Evolutionary conservation across 1,140 invertebrate genomes (phyloP).

Genomic region (Rhyacophila brunnea): DNA sequence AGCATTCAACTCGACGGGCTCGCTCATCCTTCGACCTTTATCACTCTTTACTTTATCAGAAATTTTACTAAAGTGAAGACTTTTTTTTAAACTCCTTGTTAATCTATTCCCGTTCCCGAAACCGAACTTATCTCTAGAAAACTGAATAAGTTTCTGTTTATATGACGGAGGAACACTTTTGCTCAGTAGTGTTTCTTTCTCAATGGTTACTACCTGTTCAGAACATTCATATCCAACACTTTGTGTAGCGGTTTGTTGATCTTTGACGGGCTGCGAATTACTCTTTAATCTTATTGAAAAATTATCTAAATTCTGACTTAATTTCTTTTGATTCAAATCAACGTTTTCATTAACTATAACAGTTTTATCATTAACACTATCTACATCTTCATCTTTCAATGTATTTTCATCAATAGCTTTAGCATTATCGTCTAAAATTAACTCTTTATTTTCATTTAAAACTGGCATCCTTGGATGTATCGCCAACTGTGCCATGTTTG

Average conservation of each 20-base stretch:
- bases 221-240: constrained; percentile 40
- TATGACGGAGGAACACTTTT: constrained; percentile 54
- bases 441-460: constrained; percentile 21
- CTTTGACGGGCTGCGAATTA: constrained; percentile 39
- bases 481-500: constrained; percentile 54
- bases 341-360: constrained; percentile 32
- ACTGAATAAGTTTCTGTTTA: constrained; percentile 52
- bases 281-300: constrained; percentile 55
- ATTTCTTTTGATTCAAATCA: constrained; percentile 43
- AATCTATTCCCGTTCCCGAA: constrained; percentile 51
- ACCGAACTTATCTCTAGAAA: constrained; percentile 50
- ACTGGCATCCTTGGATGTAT: constrained; percentile 30
- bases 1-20: constrained; percentile 45
- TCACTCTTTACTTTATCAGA: constrained; percentile 48
- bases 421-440: not conserved
- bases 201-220: constrained; percentile 17
- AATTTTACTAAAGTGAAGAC: constrained; percentile 48
- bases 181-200: constrained; percentile 44
- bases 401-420: not conserved
- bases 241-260: constrained; percentile 34
- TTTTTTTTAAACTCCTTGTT: constrained; percentile 52
- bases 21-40: constrained; percentile 47
- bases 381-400: not conserved
- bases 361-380: constrained; percentile 24
- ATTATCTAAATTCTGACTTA: constrained; percentile 49